Percentiles rank a stretch among this genome's conserved stretches.
Evolutionary conservation across 2,797 vertebrate genomes (phyloP).

Genomic region (Notoglanidium macrostoma): DNA sequence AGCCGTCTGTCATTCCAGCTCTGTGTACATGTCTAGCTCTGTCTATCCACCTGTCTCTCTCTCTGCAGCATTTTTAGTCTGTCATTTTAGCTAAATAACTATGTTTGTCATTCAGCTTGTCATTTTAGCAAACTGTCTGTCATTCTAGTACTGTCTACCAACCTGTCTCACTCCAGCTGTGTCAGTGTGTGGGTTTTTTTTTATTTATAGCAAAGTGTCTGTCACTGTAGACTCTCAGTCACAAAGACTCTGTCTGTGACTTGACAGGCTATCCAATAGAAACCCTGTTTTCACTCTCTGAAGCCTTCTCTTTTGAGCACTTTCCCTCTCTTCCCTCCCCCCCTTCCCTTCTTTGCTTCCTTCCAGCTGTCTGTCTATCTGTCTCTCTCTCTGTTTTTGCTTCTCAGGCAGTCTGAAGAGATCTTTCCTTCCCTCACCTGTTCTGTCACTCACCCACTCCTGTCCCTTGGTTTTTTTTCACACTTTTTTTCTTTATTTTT

Average conservation of each 20-base stretch:
- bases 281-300: conserved; percentile 40
- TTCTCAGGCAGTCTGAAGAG: conserved; percentile 61
- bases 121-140: background rate
- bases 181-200: no score
- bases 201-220: background rate
- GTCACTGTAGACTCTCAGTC: no score
- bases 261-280: background rate
- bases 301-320: conserved; percentile 67
- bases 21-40: background rate
- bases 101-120: background rate
- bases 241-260: background rate
- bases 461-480: conserved; percentile 35
- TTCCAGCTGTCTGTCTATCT: conserved; percentile 60
- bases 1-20: background rate
- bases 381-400: conserved; percentile 60
- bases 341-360: conserved; percentile 60
- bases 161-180: background rate
- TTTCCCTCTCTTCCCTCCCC: conserved; percentile 4
- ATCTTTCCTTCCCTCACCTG: conserved; percentile 61
- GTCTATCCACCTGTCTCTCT: background rate
- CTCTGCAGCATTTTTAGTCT: background rate
- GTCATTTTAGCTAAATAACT: background rate
- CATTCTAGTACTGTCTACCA: background rate
- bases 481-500: conserved; percentile 29
- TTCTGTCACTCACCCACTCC: conserved; percentile 50